Evolutionary conservation across 2,113 vertebrate species (phyloP).

Genomic region (Gracilinanus agilis): DNA sequence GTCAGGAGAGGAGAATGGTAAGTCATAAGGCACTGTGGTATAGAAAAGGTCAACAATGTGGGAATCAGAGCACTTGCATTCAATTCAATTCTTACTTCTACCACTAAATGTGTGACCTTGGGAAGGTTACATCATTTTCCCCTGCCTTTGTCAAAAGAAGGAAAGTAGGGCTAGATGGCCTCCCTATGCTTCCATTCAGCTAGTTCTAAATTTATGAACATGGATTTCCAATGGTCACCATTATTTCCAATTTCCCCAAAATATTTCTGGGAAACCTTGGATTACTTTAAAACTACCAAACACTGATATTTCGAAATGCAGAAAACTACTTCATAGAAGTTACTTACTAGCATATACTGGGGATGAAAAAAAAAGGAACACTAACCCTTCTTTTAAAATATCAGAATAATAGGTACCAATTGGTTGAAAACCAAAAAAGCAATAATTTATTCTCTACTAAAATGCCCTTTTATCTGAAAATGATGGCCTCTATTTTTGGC

Average conservation of each 20-base stretch:
- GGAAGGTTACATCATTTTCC: not conserved
- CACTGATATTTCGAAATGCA: not conserved
- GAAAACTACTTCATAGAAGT: not conserved
- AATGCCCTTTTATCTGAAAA: slow-evolving; percentile 43
- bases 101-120: not conserved
- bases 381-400: not conserved
- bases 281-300: not conserved
- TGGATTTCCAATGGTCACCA: not conserved
- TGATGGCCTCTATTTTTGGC: slow-evolving; percentile 47
- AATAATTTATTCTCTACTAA: slow-evolving; percentile 14
- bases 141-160: not conserved
- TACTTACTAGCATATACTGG: not conserved
- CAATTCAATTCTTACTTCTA: not conserved
- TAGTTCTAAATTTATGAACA: slow-evolving; percentile 3
- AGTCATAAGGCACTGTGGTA: not conserved
- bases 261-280: not conserved
- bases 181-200: not conserved
- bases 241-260: not conserved
- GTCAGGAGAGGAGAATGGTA: not conserved
- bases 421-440: not conserved
- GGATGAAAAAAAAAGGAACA: not conserved
- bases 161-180: not conserved
- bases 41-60: not conserved
- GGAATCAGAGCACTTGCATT: not conserved
- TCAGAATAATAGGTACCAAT: not conserved